Evolutionary conservation across 2,888 invertebrate genomes (phyloP).

Genomic region (Aspidiotus rigidus): DNA sequence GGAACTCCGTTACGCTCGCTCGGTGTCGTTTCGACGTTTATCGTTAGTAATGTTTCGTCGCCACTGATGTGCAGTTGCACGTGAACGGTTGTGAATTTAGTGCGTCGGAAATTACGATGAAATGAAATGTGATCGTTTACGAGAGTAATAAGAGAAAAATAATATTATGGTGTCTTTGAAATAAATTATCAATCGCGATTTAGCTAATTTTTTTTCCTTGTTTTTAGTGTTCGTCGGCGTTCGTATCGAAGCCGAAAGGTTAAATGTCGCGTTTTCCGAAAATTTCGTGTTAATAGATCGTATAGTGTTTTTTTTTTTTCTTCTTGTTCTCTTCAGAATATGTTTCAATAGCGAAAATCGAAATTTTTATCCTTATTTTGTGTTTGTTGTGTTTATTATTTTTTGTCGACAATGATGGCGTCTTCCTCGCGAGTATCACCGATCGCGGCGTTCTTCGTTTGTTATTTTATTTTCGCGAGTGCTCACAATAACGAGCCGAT

Average conservation of each 20-base stretch:
- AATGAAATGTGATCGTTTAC: not conserved
- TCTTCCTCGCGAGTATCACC: slow-evolving; percentile 7
- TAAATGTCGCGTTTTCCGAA: not conserved
- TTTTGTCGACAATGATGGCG: slow-evolving; percentile 11
- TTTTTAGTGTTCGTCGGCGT: slow-evolving; percentile 1
- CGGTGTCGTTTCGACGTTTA: not conserved
- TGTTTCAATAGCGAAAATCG: too few relatives aligned
- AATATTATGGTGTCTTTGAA: not conserved
- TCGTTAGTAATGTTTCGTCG: slow-evolving; percentile 2
- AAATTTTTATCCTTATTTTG: not conserved
- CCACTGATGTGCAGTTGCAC: not conserved
- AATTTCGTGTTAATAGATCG: not conserved
- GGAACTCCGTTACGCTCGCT: not conserved
- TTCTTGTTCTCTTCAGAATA: not conserved
- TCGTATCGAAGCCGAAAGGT: not conserved
- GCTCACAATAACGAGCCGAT: slow-evolving; percentile 57
- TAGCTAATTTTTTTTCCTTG: not conserved
- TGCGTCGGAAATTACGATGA: not conserved
- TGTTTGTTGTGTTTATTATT: not conserved
- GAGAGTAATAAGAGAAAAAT: not conserved
- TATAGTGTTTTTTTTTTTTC: not conserved
- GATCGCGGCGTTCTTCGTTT: slow-evolving; percentile 10
- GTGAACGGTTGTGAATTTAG: not conserved
- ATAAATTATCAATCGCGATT: not conserved
- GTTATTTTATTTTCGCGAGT: slow-evolving; percentile 8